Conservation (phyloP, 2,797 vertebrate species). For the Forpus xanthops region DNA sequence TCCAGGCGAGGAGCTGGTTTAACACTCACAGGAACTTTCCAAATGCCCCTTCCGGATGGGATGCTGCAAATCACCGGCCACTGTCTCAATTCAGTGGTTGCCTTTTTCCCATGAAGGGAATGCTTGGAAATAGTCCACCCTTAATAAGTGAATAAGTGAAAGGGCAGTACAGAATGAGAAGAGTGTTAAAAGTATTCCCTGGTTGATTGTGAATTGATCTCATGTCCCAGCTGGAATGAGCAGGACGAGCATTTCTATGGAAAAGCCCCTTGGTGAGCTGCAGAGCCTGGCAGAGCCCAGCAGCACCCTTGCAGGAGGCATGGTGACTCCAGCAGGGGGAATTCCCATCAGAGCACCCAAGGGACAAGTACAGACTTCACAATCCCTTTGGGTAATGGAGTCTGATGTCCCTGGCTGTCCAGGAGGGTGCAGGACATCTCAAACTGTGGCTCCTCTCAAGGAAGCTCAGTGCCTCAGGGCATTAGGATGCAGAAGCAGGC, state of each 20-base stretch:
- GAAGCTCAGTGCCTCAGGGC: fast-evolving
- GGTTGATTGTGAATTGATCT: neutral
- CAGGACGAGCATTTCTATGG: neutral
- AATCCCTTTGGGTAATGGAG: neutral
- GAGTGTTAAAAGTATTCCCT: neutral
- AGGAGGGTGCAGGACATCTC: neutral
- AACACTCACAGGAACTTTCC: neutral
- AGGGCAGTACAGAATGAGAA: neutral
- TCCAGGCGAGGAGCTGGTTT: neutral
- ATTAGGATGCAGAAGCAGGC: neutral
- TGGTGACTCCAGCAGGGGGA: neutral
- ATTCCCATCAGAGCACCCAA: fast-evolving
- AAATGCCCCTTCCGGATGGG: fast-evolving
- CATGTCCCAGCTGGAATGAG: neutral
- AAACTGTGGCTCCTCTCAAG: neutral
- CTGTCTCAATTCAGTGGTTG: neutral
- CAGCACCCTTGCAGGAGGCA: neutral
- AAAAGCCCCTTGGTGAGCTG: neutral
- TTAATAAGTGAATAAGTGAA: neutral
- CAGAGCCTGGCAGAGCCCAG: neutral
- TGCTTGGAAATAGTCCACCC: neutral
- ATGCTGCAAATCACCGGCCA: neutral
- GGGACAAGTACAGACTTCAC: neutral
- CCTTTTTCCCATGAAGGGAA: neutral
- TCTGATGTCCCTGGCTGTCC: neutral